phyloP scores from a whole-genome alignment of 2,113 vertebrate genomes.

The Ciconia boyciana region DNA sequence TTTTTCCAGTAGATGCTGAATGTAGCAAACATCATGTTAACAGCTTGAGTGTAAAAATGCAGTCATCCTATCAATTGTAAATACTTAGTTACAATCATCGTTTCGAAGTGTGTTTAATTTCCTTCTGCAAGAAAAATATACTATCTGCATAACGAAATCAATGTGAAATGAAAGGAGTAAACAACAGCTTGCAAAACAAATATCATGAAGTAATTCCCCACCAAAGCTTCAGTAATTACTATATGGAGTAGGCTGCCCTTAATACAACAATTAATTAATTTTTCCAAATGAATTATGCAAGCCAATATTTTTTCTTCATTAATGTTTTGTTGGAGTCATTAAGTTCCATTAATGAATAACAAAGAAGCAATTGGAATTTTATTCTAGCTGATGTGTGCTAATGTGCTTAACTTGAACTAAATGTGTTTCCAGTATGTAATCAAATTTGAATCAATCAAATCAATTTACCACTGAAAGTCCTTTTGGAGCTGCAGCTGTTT shows the following conservation, averaged over 20 bases:
- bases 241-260: constrained; percentile 63
- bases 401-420: constrained; percentile 72
- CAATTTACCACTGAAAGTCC: constrained; percentile 65
- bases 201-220: constrained; percentile 64
- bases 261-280: constrained; percentile 78
- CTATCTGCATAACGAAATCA: constrained; percentile 24
- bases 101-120: constrained; percentile 59
- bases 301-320: constrained; percentile 74
- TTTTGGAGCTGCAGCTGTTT: constrained; percentile 56
- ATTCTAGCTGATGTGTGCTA: constrained; percentile 65
- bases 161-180: constrained; percentile 72
- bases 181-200: constrained; percentile 74
- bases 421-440: constrained; percentile 70
- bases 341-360: constrained; percentile 76
- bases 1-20: background rate
- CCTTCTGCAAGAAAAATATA: constrained; percentile 33
- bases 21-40: background rate
- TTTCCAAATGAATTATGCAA: constrained; percentile 74
- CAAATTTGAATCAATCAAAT: constrained; percentile 80
- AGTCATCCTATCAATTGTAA: constrained; percentile 42
- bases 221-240: constrained; percentile 69
- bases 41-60: background rate
- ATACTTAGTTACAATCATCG: constrained; percentile 6
- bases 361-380: constrained; percentile 70
- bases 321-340: constrained; percentile 73